phyloP scores from a whole-genome alignment of 1,140 invertebrate genomes.

The Choristoneura fumiferana region DNA sequence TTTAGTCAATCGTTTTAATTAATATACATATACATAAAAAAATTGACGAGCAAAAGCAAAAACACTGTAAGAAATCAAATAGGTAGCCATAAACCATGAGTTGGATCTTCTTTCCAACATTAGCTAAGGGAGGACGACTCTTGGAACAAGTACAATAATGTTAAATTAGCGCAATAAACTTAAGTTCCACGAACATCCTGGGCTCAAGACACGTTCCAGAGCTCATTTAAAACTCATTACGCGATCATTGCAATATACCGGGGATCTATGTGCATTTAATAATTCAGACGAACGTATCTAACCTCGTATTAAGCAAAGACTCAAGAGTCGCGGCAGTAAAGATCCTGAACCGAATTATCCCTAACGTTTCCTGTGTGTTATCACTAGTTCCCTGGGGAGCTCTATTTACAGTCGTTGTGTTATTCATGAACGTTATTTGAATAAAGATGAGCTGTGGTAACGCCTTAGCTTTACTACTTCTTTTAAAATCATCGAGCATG shows the following conservation, averaged over 20 bases:
- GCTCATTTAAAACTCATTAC: neutral
- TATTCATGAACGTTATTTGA: slow-evolving; percentile 66
- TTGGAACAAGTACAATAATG: too few relatives aligned
- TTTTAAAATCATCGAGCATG: slow-evolving; percentile 40
- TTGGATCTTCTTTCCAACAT: too few relatives aligned
- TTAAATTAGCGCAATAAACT: neutral
- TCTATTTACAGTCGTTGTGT: slow-evolving; percentile 62
- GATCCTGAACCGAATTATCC: slow-evolving; percentile 60
- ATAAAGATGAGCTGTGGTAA: slow-evolving; percentile 58
- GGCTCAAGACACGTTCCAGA: neutral
- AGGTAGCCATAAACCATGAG: too few relatives aligned
- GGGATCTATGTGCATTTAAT: slow-evolving; percentile 41
- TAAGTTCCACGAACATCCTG: neutral
- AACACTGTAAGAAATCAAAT: too few relatives aligned
- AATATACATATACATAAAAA: too few relatives aligned
- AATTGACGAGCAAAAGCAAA: too few relatives aligned
- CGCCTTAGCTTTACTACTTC: slow-evolving; percentile 28
- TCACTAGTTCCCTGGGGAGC: slow-evolving; percentile 55
- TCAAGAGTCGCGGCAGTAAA: slow-evolving; percentile 49
- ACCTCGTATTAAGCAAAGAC: slow-evolving; percentile 52
- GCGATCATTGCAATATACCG: neutral
- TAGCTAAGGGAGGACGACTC: too few relatives aligned
- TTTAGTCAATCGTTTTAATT: too few relatives aligned
- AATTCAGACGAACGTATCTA: slow-evolving; percentile 48
- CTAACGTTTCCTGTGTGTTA: slow-evolving; percentile 53